phyloP scores from a whole-genome alignment of 92 coral and sea anemone species.

The Porites evermanni region DNA sequence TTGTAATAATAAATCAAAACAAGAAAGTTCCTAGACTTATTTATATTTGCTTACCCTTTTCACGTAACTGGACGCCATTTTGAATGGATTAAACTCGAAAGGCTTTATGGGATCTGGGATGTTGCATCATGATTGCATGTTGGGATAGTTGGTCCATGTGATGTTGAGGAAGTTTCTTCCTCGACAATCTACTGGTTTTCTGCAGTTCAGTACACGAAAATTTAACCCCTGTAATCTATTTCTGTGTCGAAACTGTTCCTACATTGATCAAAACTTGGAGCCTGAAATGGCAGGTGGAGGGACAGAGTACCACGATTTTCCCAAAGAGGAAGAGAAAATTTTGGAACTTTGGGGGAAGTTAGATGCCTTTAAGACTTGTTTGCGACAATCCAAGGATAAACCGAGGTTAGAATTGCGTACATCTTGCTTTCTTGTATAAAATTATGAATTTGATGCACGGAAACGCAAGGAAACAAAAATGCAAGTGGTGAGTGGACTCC shows the following conservation, averaged over 20 bases:
- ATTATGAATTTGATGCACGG: neutral
- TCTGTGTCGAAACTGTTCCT: slow-evolving; percentile 38
- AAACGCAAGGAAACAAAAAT: neutral
- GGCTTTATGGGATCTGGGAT: slow-evolving; percentile 35
- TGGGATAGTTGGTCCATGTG: slow-evolving; percentile 15
- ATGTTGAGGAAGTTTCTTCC: slow-evolving; percentile 20
- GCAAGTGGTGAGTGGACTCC: neutral
- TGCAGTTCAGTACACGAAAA: neutral
- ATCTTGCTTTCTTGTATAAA: neutral
- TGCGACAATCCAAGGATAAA: slow-evolving; percentile 88
- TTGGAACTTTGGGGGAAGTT: slow-evolving; percentile 91
- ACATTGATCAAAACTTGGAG: slow-evolving; percentile 29
- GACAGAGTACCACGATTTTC: slow-evolving; percentile 88
- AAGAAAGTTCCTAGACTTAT: neutral
- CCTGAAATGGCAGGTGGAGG: slow-evolving; percentile 75
- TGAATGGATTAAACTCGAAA: slow-evolving; percentile 50
- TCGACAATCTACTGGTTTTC: neutral
- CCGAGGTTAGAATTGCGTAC: slow-evolving; percentile 70
- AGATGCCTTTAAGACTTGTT: slow-evolving; percentile 94
- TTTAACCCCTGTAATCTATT: neutral
- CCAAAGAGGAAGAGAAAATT: slow-evolving; percentile 96
- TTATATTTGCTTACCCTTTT: slow-evolving; percentile 70
- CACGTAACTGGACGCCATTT: slow-evolving; percentile 94
- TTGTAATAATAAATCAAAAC: neutral
- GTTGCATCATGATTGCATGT: slow-evolving; percentile 36